phyloP scores from a whole-genome alignment of 2,888 invertebrate genomes.

The Dryocosmus kuriphilus region DNA sequence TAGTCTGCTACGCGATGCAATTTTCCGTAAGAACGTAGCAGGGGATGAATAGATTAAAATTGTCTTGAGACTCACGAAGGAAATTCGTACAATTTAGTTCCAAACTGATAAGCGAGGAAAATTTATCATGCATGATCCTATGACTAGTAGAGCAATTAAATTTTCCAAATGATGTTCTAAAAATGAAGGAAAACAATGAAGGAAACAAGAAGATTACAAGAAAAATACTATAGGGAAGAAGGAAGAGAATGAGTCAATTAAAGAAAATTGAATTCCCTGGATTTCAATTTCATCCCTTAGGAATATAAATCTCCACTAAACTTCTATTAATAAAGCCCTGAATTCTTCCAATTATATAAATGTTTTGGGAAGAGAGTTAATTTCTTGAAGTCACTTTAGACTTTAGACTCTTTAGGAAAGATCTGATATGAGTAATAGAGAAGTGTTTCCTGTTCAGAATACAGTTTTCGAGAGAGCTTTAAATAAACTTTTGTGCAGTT shows the following conservation, averaged over 20 bases:
- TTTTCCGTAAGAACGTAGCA: constrained; percentile 23
- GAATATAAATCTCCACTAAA: constrained; percentile 7
- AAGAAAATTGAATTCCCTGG: background rate
- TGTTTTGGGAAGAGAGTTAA: constrained; percentile 6
- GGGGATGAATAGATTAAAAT: constrained; percentile 25
- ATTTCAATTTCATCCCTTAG: background rate
- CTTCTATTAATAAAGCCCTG: background rate
- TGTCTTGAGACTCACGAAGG: constrained; percentile 26
- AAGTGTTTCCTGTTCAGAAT: background rate
- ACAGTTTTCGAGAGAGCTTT: background rate
- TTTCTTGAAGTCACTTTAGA: constrained; percentile 17
- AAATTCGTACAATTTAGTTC: constrained; percentile 11
- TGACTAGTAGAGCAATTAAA: background rate
- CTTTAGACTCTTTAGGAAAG: background rate
- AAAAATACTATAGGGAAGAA: background rate
- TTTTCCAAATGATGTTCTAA: background rate
- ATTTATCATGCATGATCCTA: constrained; percentile 6
- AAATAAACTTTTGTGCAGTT: constrained; percentile 10
- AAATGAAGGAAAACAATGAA: background rate
- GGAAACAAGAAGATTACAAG: background rate
- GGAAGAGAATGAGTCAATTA: background rate
- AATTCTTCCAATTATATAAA: constrained; percentile 35
- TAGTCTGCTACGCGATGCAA: constrained; percentile 29
- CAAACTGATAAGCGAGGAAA: background rate
- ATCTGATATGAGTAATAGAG: constrained; percentile 1